A percentile compares a stretch with the other conserved stretches of the same genome.
phyloP scores from a whole-genome alignment of 2,797 vertebrate species.

The Cuniculus paca region DNA sequence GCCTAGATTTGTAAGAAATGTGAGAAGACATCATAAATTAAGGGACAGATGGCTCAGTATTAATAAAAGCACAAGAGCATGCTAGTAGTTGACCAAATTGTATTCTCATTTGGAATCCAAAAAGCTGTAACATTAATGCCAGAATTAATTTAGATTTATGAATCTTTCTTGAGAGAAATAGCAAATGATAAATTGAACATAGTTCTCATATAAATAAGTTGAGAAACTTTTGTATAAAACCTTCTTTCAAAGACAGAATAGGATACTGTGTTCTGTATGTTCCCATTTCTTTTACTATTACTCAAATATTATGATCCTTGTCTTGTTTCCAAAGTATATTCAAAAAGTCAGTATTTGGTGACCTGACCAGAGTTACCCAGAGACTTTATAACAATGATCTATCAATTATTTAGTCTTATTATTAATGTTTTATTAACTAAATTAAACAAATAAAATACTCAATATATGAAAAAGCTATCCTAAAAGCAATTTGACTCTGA shows the following conservation, averaged over 20 bases:
- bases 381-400: neutral
- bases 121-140: neutral
- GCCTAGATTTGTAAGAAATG: neutral
- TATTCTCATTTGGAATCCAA: neutral
- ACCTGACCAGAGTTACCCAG: neutral
- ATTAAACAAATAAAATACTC: neutral
- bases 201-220: neutral
- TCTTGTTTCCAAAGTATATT: neutral
- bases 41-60: neutral
- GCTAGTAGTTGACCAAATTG: neutral
- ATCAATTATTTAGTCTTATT: neutral
- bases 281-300: neutral
- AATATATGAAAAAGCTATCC: neutral
- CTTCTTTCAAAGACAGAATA: neutral
- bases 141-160: constrained; percentile 23
- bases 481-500: neutral
- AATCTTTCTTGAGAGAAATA: constrained; percentile 14
- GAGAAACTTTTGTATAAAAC: neutral
- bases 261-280: neutral
- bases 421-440: constrained; percentile 6
- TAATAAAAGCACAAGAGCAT: neutral
- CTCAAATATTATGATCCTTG: neutral
- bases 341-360: neutral
- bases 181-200: neutral
- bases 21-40: neutral